Conservation (phyloP, 2,888 invertebrate genomes). For the Apodemia zela region DNA sequence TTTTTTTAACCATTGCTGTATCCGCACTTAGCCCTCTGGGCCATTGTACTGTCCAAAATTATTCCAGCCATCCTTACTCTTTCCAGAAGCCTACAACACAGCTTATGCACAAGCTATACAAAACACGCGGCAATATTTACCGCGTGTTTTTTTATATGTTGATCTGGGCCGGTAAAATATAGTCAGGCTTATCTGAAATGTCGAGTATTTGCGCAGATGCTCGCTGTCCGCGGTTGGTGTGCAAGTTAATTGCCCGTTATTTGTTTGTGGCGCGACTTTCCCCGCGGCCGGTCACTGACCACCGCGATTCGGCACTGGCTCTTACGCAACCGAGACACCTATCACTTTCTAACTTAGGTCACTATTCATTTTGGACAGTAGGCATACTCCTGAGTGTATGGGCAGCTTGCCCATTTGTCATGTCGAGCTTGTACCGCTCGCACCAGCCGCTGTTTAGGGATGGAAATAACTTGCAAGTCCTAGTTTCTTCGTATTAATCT, state of each 20-base stretch:
- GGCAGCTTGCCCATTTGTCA: neutral
- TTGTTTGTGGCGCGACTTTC: conserved; percentile 49
- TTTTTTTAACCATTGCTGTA: too few species aligned
- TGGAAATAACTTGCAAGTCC: too few species aligned
- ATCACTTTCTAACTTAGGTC: conserved; percentile 59
- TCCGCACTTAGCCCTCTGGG: too few species aligned
- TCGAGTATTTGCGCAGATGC: conserved; percentile 7
- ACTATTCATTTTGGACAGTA: neutral
- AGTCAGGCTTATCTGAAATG: neutral
- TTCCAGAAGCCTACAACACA: too few species aligned
- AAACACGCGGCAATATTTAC: too few species aligned
- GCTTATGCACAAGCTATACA: too few species aligned
- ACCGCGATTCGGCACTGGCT: conserved; percentile 55
- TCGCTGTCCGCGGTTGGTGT: conserved; percentile 21
- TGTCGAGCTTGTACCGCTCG: neutral
- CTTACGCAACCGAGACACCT: conserved; percentile 62
- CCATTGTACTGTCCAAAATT: too few species aligned
- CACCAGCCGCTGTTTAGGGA: neutral
- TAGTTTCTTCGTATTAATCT: too few species aligned
- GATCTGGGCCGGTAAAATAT: neutral
- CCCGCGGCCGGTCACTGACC: conserved; percentile 60
- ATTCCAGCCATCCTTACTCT: too few species aligned
- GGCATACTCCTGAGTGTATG: neutral
- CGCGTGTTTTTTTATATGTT: too few species aligned
- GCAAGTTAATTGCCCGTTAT: conserved; percentile 43